Percentiles rank a stretch among this genome's conserved stretches.
Conservation (phyloP, 1,140 invertebrate species). For the Calliphora vicina region DNA sequence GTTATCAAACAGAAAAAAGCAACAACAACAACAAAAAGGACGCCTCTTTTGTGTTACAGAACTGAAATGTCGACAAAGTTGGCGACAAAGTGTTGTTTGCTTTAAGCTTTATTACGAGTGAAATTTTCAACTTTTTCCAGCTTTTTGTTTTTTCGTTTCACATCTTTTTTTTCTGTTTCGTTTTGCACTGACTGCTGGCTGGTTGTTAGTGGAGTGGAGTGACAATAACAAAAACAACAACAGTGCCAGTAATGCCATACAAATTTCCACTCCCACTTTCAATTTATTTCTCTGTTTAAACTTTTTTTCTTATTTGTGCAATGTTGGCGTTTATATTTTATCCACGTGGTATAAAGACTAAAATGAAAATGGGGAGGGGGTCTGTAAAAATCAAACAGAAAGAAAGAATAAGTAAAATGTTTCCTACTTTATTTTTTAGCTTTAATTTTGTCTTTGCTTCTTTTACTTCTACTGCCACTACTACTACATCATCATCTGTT, state of each 20-base stretch:
- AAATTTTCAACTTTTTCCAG: constrained; percentile 17
- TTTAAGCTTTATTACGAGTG: constrained; percentile 28
- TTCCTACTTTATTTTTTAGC: background rate
- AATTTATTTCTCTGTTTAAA: background rate
- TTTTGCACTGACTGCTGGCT: background rate
- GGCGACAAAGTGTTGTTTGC: constrained; percentile 22
- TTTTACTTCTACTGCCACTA: background rate
- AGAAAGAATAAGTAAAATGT: background rate
- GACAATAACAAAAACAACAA: background rate
- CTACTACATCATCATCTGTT: background rate
- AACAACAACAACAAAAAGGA: background rate
- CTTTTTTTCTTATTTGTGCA: background rate
- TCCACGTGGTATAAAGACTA: background rate
- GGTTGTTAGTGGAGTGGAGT: background rate
- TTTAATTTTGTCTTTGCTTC: background rate
- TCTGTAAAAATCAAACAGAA: background rate
- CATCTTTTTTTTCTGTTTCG: background rate
- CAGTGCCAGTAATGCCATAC: background rate
- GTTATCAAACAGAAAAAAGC: background rate
- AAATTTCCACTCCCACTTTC: background rate
- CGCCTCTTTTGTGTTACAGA: background rate
- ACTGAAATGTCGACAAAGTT: constrained; percentile 18
- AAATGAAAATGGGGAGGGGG: too few relatives aligned
- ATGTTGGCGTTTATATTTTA: background rate
- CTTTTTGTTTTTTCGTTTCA: background rate